Base-by-base conservation (phyloP, 1,140 invertebrate species). In the Acyrthosiphon pisum region DNA sequence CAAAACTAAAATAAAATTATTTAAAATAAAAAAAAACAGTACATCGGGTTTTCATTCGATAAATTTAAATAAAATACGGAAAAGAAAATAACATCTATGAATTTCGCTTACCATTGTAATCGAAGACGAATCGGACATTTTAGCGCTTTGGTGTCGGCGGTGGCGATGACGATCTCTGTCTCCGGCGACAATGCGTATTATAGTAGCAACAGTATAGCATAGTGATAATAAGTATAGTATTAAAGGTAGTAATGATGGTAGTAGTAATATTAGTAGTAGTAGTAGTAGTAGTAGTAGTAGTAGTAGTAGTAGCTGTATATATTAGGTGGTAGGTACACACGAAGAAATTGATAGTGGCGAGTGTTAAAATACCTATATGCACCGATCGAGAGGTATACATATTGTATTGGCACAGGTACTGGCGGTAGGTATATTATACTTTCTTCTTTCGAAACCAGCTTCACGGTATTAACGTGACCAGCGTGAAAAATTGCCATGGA, bases 371-470 rank as follows among this genome's bases (percentile, higher is more conserved):
- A 84, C 30, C 7, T 86, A 86, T 46, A 30, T 35, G 46, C 2
- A 23, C 86, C 26, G 30, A 41, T 22, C 11, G 2, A 87, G 6
- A 68, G 60, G 60, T 68, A 68, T 60, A 56, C 8, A 8, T 68
- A 18, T 41, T n/a, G n/a, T n/a, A n/a, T n/a, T n/a, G n/a, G 26
- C 26, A 56, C 26, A 56, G 41, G 26, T 30, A 44, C 11, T 46
- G 23, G 26, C 7, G 35, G 37, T 26, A 84, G 8, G 22, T 30
- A 84, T 84, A 37, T 37, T 41, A 76, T 90, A 91, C 90, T 91
- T 91, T 91, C 90, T 91, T 91, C 90, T 91, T 91, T 91, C 90
- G 90, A 91, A 60, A 91, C 56, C 60, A 76, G 60, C 90, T 91
- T 68, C 53, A 68, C 90, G 56, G 53, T 56, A 44, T 90, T 91